A percentile compares a stretch with the other conserved stretches of the same genome.
Evolutionary conservation across 30 jellyfish, hydroid and myxozoan genomes (phyloP).

Genomic region (Phacellophora camtschatica): DNA sequence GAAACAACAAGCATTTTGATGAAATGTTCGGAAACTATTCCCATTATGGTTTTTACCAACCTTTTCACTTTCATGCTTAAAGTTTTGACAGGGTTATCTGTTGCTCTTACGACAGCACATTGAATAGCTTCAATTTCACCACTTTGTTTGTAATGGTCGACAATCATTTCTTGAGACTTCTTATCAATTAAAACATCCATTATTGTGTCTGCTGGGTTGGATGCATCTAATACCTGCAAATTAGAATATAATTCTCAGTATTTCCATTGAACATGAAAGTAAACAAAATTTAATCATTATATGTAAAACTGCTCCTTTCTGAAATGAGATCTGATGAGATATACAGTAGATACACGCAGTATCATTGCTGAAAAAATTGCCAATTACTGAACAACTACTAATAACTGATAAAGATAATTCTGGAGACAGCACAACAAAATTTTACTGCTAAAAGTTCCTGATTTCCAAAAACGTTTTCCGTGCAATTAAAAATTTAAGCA

Average conservation of each 20-base stretch:
- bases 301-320: too few relatives aligned
- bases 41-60: slow-evolving; percentile 10
- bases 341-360: too few relatives aligned
- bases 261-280: too few relatives aligned
- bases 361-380: too few relatives aligned
- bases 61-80: slow-evolving; percentile 83
- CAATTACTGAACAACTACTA: too few relatives aligned
- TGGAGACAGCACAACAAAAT: too few relatives aligned
- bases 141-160: slow-evolving; percentile 65
- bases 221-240: slow-evolving; percentile 64
- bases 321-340: too few relatives aligned
- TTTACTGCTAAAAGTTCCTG: too few relatives aligned
- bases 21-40: not conserved
- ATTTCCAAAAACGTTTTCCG: too few relatives aligned
- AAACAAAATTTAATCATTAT: too few relatives aligned
- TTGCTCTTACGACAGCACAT: slow-evolving; percentile 69
- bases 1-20: not conserved
- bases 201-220: slow-evolving; percentile 94
- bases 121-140: slow-evolving; percentile 92
- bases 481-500: too few relatives aligned
- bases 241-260: not conserved
- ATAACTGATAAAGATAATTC: too few relatives aligned
- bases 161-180: slow-evolving; percentile 74
- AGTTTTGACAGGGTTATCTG: slow-evolving; percentile 72
- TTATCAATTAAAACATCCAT: slow-evolving; percentile 82